Base-by-base conservation (phyloP, 2,113 vertebrate species). In the Datnioides undecimradiatus region DNA sequence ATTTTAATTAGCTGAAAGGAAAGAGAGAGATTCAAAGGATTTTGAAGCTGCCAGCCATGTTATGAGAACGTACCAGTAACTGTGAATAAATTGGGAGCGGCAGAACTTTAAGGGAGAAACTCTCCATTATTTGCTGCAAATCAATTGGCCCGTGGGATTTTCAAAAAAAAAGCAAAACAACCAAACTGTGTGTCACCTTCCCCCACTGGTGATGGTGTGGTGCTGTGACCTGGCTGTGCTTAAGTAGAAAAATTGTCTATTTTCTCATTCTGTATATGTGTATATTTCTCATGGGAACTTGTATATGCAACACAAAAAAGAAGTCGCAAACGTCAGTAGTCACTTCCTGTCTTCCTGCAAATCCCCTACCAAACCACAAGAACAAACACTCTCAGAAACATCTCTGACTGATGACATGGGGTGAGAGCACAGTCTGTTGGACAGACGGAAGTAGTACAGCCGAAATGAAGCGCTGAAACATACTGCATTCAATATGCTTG, bases 341-440 rank as follows among this genome's bases (percentile, higher is more conserved):
- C 68, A 77, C 77, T 75, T 92, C 71, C 79, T 71, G 5, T 79
- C 36, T 36, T 1, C 33, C 67, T 36, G 63, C 55, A 86, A 68
- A 41, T 73, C 70, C 73, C 33, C 67, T 36, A 63, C 55, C 84
- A 68, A 41, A 75, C 70, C 73, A 52, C 82, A 73, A 45, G 8
- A 66, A 60, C 72, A 75, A 43, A 72, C 49, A 27, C 6, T 41
- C n/a, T 54, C 33, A 71, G 40, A 21, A 7, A 13, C 6, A 6
- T 8, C 33, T 68, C 40, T 48, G 45, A 70, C 55, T 70, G 16
- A 1, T 40, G n/a, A 8, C 8, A 16, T 27, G 49, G 60, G 52
- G 58, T 64, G 29, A 90, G 69, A 89, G 84, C 87, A 75, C 84
- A 81, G 38, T 86, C 91, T 93, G 73, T 85, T 90, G 92, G 91